Percentiles rank a stretch among this genome's conserved stretches.
Conservation (phyloP, 2,888 invertebrate genomes). For the Villa cingulata region DNA sequence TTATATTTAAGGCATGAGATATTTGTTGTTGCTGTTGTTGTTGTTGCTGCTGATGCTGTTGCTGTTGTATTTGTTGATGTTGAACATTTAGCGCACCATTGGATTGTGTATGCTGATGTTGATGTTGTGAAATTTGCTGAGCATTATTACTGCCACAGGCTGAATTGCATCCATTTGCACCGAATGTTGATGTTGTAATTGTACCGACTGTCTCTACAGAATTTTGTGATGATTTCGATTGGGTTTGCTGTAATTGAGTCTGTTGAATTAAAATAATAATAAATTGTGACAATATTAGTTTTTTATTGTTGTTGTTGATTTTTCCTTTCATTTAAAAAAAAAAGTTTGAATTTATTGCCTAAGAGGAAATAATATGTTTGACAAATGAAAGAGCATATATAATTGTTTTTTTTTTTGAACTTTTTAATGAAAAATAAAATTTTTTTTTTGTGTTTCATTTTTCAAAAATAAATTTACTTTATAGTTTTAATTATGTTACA, state of each 20-base stretch:
- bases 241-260: slow-evolving; percentile 22
- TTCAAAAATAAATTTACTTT: too few relatives aligned
- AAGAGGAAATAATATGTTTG: too few relatives aligned
- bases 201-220: slow-evolving; percentile 7
- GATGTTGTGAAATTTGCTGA: slow-evolving; percentile 1
- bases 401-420: too few relatives aligned
- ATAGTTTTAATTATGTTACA: too few relatives aligned
- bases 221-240: slow-evolving; percentile 14
- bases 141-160: background rate
- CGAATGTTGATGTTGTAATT: slow-evolving; percentile 9
- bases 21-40: slow-evolving; percentile 22
- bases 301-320: too few relatives aligned
- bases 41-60: slow-evolving; percentile 28
- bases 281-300: too few relatives aligned
- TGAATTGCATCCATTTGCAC: slow-evolving; percentile 17
- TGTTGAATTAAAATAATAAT: slow-evolving; percentile 7
- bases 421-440: too few relatives aligned
- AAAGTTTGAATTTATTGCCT: too few relatives aligned
- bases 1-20: slow-evolving; percentile 30
- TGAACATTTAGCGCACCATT: too few relatives aligned
- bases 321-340: too few relatives aligned
- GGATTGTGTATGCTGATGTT: background rate
- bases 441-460: too few relatives aligned
- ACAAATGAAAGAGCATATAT: too few relatives aligned
- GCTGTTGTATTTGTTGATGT: slow-evolving; percentile 10